Evolutionary conservation across 2,888 invertebrate genomes (phyloP).

Genomic region (Drosophila meridiana): DNA sequence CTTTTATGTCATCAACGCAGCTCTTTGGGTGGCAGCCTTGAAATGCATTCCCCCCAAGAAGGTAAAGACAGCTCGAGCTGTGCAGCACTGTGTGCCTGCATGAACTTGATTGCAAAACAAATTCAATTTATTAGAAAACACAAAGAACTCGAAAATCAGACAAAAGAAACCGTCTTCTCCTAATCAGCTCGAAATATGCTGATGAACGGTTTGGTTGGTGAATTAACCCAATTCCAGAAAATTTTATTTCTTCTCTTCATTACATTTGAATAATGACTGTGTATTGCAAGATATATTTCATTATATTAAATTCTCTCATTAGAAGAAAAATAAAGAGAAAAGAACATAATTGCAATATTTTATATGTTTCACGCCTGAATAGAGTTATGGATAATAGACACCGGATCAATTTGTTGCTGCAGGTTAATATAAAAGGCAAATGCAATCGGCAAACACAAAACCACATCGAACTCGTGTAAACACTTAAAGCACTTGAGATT

Average conservation of each 20-base stretch:
- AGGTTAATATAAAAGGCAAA: too few species aligned
- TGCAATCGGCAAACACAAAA: too few species aligned
- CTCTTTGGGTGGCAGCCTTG: constrained; percentile 34
- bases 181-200: constrained; percentile 25
- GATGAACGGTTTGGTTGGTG: too few species aligned
- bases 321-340: too few species aligned
- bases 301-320: too few species aligned
- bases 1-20: constrained; percentile 59
- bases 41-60: constrained; percentile 36
- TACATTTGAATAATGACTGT: not conserved
- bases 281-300: too few species aligned
- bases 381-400: too few species aligned
- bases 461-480: too few species aligned
- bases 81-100: constrained; percentile 3
- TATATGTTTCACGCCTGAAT: not conserved
- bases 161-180: constrained; percentile 13
- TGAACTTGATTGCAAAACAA: constrained; percentile 45
- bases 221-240: not conserved
- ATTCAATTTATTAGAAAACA: constrained; percentile 32
- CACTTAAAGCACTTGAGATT: too few species aligned
- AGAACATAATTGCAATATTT: too few species aligned
- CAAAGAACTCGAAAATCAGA: constrained; percentile 6
- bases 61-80: constrained; percentile 3
- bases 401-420: too few species aligned
- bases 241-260: not conserved